Conservation (phyloP, 2,797 vertebrate genomes). For the Moxostoma hubbsi region DNA sequence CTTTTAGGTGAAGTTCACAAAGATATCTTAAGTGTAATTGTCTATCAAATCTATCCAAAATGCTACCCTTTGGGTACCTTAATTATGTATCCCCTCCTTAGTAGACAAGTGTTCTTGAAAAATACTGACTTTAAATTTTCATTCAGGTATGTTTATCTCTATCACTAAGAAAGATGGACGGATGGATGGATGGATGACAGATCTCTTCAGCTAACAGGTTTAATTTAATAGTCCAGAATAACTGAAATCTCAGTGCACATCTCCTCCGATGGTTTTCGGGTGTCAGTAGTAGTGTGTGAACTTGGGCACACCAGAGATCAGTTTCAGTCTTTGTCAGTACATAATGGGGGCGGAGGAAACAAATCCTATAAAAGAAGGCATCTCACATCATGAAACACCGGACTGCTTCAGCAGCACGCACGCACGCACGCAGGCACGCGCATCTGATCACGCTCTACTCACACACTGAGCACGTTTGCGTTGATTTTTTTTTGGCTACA, state of each 20-base stretch:
- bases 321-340: slow-evolving; percentile 78
- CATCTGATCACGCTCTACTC: slow-evolving; percentile 22
- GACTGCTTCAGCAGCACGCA: slow-evolving; percentile 60
- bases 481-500: background rate
- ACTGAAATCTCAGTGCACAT: background rate
- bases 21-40: slow-evolving; percentile 22
- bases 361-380: slow-evolving; percentile 79
- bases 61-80: slow-evolving; percentile 5
- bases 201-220: background rate
- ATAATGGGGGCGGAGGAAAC: slow-evolving; percentile 80
- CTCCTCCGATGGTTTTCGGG: background rate
- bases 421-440: slow-evolving; percentile 58
- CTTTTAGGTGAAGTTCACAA: background rate
- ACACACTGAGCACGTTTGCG: background rate
- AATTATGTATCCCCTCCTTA: slow-evolving; percentile 34
- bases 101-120: slow-evolving; percentile 36
- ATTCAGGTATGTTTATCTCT: background rate
- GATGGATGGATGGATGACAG: background rate
- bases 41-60: slow-evolving; percentile 52
- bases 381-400: slow-evolving; percentile 78
- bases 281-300: slow-evolving; percentile 20
- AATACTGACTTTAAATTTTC: slow-evolving; percentile 41
- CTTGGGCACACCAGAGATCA: slow-evolving; percentile 66
- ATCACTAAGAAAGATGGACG: background rate
- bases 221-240: background rate